Evolutionary conservation across 2,888 invertebrate genomes (phyloP).

Genomic region (Aethes cnicana): DNA sequence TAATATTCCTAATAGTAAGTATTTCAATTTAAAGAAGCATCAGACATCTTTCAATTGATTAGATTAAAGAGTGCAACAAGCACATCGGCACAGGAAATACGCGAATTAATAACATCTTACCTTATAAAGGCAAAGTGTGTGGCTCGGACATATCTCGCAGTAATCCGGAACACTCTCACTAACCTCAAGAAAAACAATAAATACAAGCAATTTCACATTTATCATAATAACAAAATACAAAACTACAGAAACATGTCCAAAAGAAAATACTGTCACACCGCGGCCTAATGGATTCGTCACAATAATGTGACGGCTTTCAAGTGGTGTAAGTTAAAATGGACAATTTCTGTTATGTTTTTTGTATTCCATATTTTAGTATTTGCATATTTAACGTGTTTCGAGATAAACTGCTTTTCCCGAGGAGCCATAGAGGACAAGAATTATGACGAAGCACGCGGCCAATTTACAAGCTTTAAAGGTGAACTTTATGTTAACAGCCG

Average conservation of each 20-base stretch:
- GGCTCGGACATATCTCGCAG: conserved; percentile 63
- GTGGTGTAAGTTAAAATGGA: conserved; percentile 53
- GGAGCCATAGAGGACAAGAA: conserved; percentile 34
- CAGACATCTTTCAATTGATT: no score
- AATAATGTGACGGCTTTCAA: conserved; percentile 20
- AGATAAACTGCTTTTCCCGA: conserved; percentile 43
- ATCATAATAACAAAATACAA: conserved; percentile 59
- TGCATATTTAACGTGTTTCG: conserved; percentile 42
- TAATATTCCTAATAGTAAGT: no score
- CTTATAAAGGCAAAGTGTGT: conserved; percentile 61
- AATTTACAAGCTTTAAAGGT: conserved; percentile 39
- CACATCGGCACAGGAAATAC: no score
- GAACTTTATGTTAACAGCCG: conserved; percentile 28
- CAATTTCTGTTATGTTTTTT: conserved; percentile 69
- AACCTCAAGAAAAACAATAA: conserved; percentile 46
- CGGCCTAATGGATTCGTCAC: conserved; percentile 45
- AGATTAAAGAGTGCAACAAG: no score
- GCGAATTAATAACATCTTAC: conserved; percentile 43
- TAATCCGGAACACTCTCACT: conserved; percentile 43
- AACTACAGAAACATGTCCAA: conserved; percentile 35
- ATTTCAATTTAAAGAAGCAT: no score
- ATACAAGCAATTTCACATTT: conserved; percentile 61
- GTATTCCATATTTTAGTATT: conserved; percentile 58
- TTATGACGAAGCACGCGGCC: conserved; percentile 31
- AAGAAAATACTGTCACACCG: conserved; percentile 42